Evolutionary conservation across 2,113 vertebrate species (phyloP).

Genomic region (Gambusia holbrooki): DNA sequence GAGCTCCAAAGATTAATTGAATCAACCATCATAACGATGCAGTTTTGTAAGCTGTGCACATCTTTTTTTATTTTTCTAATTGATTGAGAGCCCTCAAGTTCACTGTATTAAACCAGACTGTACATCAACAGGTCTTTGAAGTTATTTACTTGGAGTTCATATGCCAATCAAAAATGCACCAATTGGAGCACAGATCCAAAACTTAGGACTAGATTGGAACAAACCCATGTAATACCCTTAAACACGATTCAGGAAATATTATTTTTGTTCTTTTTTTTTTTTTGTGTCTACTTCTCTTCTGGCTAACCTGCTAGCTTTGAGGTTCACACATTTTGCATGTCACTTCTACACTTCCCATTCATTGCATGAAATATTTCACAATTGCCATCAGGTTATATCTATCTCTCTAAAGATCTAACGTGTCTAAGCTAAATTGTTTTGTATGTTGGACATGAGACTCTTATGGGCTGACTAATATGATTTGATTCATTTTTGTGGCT

Average conservation of each 20-base stretch:
- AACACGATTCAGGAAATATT: neutral
- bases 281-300: neutral
- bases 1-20: neutral
- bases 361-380: neutral
- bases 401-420: neutral
- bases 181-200: too few relatives aligned
- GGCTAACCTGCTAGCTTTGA: neutral
- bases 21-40: neutral
- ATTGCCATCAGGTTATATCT: neutral
- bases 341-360: neutral
- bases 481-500: conserved; percentile 42
- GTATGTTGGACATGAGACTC: neutral
- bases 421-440: neutral
- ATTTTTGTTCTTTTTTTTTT: neutral
- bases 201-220: neutral
- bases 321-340: neutral
- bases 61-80: too few relatives aligned
- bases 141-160: too few relatives aligned
- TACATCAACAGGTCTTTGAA: too few relatives aligned
- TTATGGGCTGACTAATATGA: conserved; percentile 18
- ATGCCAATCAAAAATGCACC: too few relatives aligned
- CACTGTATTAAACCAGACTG: too few relatives aligned
- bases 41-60: neutral
- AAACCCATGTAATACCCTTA: neutral
- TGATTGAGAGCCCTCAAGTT: too few relatives aligned